Base-by-base conservation (phyloP, 37 sponge, comb jelly and placozoan species). In the Corticium candelabrum region DNA sequence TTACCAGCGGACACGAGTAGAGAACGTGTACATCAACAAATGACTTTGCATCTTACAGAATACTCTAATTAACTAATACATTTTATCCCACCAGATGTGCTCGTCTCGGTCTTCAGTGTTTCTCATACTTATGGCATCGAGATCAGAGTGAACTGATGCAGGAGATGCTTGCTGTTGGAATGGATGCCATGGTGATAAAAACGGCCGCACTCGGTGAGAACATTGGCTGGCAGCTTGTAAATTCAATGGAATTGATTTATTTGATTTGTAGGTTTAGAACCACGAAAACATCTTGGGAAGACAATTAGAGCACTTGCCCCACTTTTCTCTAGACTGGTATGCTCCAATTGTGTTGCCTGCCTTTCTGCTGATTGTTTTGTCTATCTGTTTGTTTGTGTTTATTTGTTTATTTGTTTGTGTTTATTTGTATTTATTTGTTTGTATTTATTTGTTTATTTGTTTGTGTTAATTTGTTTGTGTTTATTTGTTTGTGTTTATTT, bases 1-100 rank as follows among this genome's bases (percentile, higher is more conserved):
- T 70, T 99, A 99, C 75, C 99, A 99, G 81, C 69, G 94, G 67
- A 76, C 90, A 1, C 72, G 99, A 80, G 96, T 94, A 35, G 99
- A 99, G 79, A 83, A 95, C 82, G 91, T 99, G 90, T 94, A 37
- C 83, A 81, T 75, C 29, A 4, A 31, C 41, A 5, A 11, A 75
- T n/a, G 4, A 5, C 40, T 4, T n/a, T n/a, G n/a, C n/a, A n/a
- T n/a, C n/a, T n/a, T n/a, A n/a, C 31, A 4, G 73, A 27, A 29
- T 5, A 70, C 27, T 40, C 62, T 50, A 11, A 50, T 50, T 27
- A 50, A 50, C 62, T 50, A 50, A 50, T 50, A 50, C 11, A 21
- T 50, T 50, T 50, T 21, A 11, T 27, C 62, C 21, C 0, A 38
- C 7, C 39, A 94, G 94, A 15, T 99, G 99, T 71, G n/a, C 37